Evolutionary conservation across 2,888 invertebrate species (phyloP).

Genomic region (Yponomeuta sedellus): DNA sequence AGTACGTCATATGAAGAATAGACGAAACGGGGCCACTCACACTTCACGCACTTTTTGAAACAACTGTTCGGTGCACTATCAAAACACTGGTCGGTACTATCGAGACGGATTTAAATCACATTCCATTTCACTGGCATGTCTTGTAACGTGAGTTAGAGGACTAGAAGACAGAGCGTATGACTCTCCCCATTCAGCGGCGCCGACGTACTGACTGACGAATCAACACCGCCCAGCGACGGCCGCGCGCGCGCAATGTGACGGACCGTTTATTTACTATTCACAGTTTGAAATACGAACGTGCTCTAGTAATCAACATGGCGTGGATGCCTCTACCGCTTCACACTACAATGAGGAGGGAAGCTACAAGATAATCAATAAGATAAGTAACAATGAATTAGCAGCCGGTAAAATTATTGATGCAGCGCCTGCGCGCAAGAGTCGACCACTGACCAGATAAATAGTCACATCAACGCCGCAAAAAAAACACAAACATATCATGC

Average conservation of each 20-base stretch:
- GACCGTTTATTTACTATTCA: conserved; percentile 71
- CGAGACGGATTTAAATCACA: conserved; percentile 16
- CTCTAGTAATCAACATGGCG: conserved; percentile 62
- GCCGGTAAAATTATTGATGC: conserved; percentile 16
- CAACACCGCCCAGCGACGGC: conserved; percentile 27
- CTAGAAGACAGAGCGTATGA: conserved; percentile 45
- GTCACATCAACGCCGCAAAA: conserved; percentile 8
- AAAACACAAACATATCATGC: conserved; percentile 22
- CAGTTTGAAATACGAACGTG: conserved; percentile 65
- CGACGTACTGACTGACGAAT: conserved; percentile 48
- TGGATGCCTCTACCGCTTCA: conserved; percentile 41
- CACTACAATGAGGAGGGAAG: conserved; percentile 27
- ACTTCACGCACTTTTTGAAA: conserved; percentile 19
- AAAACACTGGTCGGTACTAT: conserved; percentile 8
- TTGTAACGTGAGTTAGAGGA: conserved; percentile 20
- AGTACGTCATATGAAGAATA: conserved; percentile 19
- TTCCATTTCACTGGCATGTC: conserved; percentile 29
- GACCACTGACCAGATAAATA: not conserved
- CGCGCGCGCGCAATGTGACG: conserved; percentile 59
- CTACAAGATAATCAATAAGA: conserved; percentile 22
- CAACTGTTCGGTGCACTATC: conserved; percentile 17
- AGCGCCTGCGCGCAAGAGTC: not conserved
- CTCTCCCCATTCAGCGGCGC: conserved; percentile 62
- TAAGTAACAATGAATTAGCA: conserved; percentile 17
- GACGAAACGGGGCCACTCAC: conserved; percentile 19